These are phyloP conservation scores for Anas flavirostris DNA, from an alignment of 2,797 vertebrate genomes.

Conservation along the genomic window DNA sequence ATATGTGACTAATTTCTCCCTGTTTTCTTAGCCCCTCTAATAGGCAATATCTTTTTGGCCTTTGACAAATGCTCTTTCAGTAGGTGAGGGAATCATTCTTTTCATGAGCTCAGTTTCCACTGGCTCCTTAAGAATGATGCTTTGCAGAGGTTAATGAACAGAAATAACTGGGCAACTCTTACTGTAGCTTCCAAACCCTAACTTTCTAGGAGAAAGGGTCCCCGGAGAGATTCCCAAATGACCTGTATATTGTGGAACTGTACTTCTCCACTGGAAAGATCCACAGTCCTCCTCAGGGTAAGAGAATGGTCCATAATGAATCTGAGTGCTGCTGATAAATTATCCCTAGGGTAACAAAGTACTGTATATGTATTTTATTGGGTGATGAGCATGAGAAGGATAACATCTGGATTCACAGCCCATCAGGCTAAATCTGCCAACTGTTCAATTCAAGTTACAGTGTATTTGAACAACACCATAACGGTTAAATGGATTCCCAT, in stretches of 20 bases:
- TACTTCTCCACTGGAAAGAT: neutral
- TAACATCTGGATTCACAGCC: slow-evolving; percentile 57
- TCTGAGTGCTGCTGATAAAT: neutral
- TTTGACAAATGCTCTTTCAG: neutral
- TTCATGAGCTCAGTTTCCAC: neutral
- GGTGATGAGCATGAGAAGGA: slow-evolving; percentile 18
- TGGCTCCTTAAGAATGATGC: neutral
- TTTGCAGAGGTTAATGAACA: neutral
- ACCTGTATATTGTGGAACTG: neutral
- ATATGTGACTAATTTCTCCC: neutral
- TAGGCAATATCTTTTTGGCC: neutral
- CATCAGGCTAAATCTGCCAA: slow-evolving; percentile 5
- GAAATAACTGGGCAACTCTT: neutral
- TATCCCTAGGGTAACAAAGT: neutral
- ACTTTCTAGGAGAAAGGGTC: neutral
- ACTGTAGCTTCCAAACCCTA: neutral
- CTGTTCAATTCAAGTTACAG: neutral
- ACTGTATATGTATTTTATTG: slow-evolving; percentile 17
- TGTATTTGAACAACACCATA: neutral
- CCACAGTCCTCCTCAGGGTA: neutral
- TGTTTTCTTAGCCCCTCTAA: neutral
- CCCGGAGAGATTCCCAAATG: neutral
- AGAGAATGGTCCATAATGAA: neutral
- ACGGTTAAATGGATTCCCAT: slow-evolving; percentile 5
- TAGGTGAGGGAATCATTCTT: neutral